Evolutionary conservation across 2,888 invertebrate genomes (phyloP), one percentile per base, ranked within the genome.

Genomic region (Apamea anceps): DNA sequence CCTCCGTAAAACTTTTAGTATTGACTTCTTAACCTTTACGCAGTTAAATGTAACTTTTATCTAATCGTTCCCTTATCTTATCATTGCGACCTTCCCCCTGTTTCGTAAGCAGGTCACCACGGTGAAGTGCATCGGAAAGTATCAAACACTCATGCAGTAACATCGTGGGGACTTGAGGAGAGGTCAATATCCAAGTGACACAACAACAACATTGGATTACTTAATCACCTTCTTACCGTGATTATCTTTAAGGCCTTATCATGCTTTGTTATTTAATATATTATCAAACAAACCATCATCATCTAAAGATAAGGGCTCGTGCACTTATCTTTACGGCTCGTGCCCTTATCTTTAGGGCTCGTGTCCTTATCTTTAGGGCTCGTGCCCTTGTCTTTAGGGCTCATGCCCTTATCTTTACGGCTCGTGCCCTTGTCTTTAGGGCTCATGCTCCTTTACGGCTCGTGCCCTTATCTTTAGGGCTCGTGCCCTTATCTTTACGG

Each of bases 1-100:
- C 18, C 18, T 81, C 42, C 71, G n/a, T 57, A 63, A 51, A 42
- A 57, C 5, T 72, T 72, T 42, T 28, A 57, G 37, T 63, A 63
- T 18, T 65, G 67, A 63, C 32, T 32, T 71, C 45, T 63, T 70
- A 48, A 62, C 75, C 62, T 79, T 63, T 60, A 21, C 6, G 63
- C 45, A 37, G 7, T 62, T 42, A 42, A 57, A 70, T 75, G 60
- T 62, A 45, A 63, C 7, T 12, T 21, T 45, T 57, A 82, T 83
- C 83, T 77, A 72, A 60, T 72, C 78, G n/a, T 42, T 57, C 13
- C 21, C 28, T 48, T 82, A 86, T 86, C 63, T 62, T 72, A 82
- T 70, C 72, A 65, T 8, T 51, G 15, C 37, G 32, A 42, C 68
- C 63, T 71, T 57, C n/a, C 54, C 54, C 51, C 18, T 28, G 62